A percentile compares a stretch with the other conserved stretches of the same genome.
These are phyloP conservation scores for Zingel zingel DNA, from an alignment of 2,113 vertebrate species.

Conservation along the genomic window DNA sequence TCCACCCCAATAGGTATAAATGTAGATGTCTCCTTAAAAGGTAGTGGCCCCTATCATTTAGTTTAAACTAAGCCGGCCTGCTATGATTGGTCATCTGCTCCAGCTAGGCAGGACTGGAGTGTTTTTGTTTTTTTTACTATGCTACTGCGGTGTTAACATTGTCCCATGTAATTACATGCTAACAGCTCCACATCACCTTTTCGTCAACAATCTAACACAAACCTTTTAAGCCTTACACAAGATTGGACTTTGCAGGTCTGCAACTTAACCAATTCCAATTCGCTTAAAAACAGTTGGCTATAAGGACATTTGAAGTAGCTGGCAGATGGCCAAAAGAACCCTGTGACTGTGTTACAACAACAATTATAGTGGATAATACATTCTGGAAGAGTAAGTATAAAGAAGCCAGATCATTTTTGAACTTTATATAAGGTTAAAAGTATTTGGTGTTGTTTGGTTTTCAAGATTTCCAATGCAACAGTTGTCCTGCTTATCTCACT, in stretches of 20 bases:
- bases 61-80: neutral
- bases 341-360: neutral
- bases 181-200: neutral
- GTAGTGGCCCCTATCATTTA: neutral
- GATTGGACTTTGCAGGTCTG: constrained; percentile 9
- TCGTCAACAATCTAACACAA: neutral
- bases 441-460: neutral
- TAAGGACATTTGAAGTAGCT: neutral
- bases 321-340: neutral
- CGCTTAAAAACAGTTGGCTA: neutral
- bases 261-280: neutral
- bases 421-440: neutral
- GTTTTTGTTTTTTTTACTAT: no score
- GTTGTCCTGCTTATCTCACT: neutral
- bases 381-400: neutral
- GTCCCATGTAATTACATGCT: no score
- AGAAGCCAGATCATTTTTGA: neutral
- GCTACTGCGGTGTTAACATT: no score
- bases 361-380: neutral
- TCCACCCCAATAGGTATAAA: neutral
- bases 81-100: no score
- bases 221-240: neutral
- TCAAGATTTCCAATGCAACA: neutral
- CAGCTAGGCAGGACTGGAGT: no score
- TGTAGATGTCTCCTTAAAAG: neutral